phyloP scores from a whole-genome alignment of 2,797 vertebrate genomes.

The Geotrypetes seraphini region DNA sequence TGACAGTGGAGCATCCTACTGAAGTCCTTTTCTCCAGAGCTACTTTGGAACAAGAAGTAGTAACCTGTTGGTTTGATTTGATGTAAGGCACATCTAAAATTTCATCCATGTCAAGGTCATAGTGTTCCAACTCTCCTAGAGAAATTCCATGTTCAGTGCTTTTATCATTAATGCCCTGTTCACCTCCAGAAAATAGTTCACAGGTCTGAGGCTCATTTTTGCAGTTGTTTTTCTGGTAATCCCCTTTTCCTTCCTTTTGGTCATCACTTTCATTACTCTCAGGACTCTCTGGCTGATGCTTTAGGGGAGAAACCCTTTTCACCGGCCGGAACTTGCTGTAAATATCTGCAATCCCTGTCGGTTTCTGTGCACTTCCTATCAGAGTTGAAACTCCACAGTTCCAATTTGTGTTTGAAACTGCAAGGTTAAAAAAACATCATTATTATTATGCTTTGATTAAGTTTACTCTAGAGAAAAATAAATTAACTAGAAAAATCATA shows the following conservation, averaged over 20 bases:
- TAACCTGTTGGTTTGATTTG: slow-evolving; percentile 82
- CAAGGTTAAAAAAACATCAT: slow-evolving; percentile 5
- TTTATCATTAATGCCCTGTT: slow-evolving; percentile 46
- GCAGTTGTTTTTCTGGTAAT: slow-evolving; percentile 53
- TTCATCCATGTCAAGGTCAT: slow-evolving; percentile 97
- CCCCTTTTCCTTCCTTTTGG: slow-evolving; percentile 54
- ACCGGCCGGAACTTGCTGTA: slow-evolving; percentile 93
- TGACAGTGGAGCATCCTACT: slow-evolving; percentile 56
- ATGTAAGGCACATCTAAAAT: slow-evolving; percentile 97
- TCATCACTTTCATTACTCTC: slow-evolving; percentile 75
- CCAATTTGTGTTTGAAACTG: slow-evolving; percentile 84
- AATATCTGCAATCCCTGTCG: slow-evolving; percentile 78
- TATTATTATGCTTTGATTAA: slow-evolving; percentile 1
- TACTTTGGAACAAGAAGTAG: slow-evolving; percentile 70
- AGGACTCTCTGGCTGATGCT: slow-evolving; percentile 84
- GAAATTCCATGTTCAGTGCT: slow-evolving; percentile 36
- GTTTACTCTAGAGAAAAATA: no score
- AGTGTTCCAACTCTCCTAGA: slow-evolving; percentile 89
- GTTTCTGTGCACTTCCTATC: slow-evolving; percentile 70
- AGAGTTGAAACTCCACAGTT: slow-evolving; percentile 70
- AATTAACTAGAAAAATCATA: no score
- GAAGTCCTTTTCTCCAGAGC: slow-evolving; percentile 67
- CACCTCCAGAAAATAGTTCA: slow-evolving; percentile 35
- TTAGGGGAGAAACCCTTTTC: slow-evolving; percentile 89
- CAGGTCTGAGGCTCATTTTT: slow-evolving; percentile 40